Percentiles rank a stretch among this genome's conserved stretches.
Evolutionary conservation across 2,797 vertebrate genomes (phyloP).

Genomic region (Alectoris magna): DNA sequence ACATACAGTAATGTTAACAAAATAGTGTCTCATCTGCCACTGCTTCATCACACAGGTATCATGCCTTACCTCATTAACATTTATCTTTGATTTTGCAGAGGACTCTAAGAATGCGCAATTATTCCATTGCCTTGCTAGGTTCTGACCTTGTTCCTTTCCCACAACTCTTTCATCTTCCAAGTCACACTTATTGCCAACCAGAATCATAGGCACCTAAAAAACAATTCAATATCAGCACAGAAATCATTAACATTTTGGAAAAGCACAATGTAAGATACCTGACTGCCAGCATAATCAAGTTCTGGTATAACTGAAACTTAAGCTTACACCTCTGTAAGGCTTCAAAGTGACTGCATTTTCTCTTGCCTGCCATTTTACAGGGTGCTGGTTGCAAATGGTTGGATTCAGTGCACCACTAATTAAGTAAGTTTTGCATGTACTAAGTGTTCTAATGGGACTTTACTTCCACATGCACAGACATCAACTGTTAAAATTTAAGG

Average conservation of each 20-base stretch:
- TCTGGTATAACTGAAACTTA: not conserved
- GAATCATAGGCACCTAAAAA: conserved; percentile 90
- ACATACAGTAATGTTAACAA: not conserved
- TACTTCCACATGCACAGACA: not conserved
- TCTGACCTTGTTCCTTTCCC: conserved; percentile 92
- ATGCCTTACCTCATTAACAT: conserved; percentile 88
- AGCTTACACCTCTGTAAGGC: not conserved
- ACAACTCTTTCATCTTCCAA: conserved; percentile 93
- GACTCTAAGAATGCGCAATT: conserved; percentile 92
- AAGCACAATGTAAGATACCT: not conserved
- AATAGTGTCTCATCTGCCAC: not conserved
- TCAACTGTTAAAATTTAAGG: not conserved
- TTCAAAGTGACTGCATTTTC: not conserved
- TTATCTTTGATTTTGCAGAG: conserved; percentile 93
- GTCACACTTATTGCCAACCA: conserved; percentile 92
- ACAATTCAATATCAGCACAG: not conserved
- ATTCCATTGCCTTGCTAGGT: conserved; percentile 91
- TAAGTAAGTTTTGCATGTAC: not conserved
- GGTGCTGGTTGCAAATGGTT: rapidly evolving
- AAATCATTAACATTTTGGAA: not conserved
- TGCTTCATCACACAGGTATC: not conserved
- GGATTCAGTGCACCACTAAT: not conserved
- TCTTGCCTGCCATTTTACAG: not conserved
- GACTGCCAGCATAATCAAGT: not conserved
- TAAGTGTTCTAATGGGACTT: not conserved